These are phyloP conservation scores for Chiridota heheva DNA, from an alignment of 35 echinoderm and acorn worm species.

Conservation along the genomic window DNA sequence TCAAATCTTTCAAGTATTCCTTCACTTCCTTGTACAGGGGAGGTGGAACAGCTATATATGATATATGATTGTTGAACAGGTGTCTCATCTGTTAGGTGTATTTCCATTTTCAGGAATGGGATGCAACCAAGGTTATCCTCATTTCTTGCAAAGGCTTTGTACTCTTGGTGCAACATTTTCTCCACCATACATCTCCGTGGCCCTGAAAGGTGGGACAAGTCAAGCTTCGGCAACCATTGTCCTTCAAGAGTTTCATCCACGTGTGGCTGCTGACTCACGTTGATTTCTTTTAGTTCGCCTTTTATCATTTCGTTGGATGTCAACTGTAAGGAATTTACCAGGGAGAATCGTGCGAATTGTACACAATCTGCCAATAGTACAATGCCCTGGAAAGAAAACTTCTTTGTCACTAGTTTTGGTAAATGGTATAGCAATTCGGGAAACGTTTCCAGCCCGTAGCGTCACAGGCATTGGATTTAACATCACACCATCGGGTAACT, in stretches of 20 bases:
- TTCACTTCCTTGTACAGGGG: slow-evolving; percentile 48
- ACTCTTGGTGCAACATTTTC: slow-evolving; percentile 47
- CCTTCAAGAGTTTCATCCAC: neutral
- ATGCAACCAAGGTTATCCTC: slow-evolving; percentile 36
- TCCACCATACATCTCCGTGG: slow-evolving; percentile 10
- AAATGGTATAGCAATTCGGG: slow-evolving; percentile 17
- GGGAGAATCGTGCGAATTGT: neutral
- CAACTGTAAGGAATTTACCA: neutral
- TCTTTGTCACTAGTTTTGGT: slow-evolving; percentile 16
- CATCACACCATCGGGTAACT: slow-evolving; percentile 18
- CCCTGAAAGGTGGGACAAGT: neutral
- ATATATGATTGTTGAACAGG: slow-evolving; percentile 56
- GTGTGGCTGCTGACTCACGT: neutral
- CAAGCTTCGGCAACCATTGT: slow-evolving; percentile 4
- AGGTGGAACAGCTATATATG: slow-evolving; percentile 44
- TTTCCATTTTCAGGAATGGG: slow-evolving; percentile 23
- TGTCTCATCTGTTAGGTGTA: slow-evolving; percentile 28
- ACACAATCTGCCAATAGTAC: slow-evolving; percentile 10
- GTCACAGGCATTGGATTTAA: slow-evolving; percentile 4
- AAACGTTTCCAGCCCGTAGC: slow-evolving; percentile 15
- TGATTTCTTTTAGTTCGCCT: neutral
- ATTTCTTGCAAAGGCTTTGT: slow-evolving; percentile 13
- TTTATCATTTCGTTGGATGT: neutral
- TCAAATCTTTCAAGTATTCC: slow-evolving; percentile 31
- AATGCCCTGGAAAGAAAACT: slow-evolving; percentile 8